These are phyloP conservation scores for Potamilus streckersoni DNA, from an alignment of 1,140 invertebrate genomes.

Conservation along the genomic window DNA sequence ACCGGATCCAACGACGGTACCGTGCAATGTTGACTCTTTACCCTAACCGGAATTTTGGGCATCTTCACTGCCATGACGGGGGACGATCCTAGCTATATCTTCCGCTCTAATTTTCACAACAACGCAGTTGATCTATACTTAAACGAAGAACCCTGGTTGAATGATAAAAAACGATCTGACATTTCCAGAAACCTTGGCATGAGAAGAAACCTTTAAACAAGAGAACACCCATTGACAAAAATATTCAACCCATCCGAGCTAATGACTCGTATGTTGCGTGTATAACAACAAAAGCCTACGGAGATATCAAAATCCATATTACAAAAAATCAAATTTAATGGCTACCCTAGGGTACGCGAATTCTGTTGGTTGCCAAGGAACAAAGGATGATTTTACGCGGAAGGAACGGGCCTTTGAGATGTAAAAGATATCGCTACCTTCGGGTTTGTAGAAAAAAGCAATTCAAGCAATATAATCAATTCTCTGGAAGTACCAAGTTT, in stretches of 20 bases:
- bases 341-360: conserved; percentile 1
- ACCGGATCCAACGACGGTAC: conserved; percentile 44
- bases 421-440: conserved; percentile 2
- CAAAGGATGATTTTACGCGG: neutral
- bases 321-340: neutral
- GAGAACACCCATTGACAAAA: neutral
- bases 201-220: neutral
- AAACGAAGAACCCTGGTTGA: conserved; percentile 42
- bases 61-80: conserved; percentile 40
- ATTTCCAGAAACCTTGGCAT: conserved; percentile 31
- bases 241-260: neutral
- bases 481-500: conserved; percentile 11
- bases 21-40: conserved; percentile 37
- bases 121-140: conserved; percentile 39
- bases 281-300: conserved; percentile 16
- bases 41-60: conserved; percentile 36
- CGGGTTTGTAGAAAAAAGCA: neutral
- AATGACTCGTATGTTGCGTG: conserved; percentile 3
- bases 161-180: conserved; percentile 40
- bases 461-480: neutral
- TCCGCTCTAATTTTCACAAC: conserved; percentile 35
- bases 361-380: conserved; percentile 5
- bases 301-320: conserved; percentile 3
- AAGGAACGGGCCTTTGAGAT: conserved; percentile 2
- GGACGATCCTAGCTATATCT: conserved; percentile 30